Conservation (phyloP, 2,113 vertebrate species). For the Spermophilus dauricus region DNA sequence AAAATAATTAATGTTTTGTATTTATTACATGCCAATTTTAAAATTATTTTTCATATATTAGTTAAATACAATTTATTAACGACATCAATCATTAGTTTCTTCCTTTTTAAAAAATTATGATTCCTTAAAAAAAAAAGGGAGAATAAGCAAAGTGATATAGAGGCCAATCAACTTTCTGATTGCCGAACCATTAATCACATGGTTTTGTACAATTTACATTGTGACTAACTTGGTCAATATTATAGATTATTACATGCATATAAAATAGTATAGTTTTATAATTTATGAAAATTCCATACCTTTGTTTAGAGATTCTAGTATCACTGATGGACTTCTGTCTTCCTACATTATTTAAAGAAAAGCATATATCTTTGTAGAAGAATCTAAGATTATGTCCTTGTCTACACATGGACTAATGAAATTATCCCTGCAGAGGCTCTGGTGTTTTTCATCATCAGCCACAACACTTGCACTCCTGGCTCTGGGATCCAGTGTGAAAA, state of each 20-base stretch:
- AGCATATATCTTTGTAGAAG: background rate
- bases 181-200: background rate
- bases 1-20: background rate
- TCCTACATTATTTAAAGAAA: background rate
- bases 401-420: background rate
- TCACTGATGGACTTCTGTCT: background rate
- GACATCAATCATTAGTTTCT: background rate
- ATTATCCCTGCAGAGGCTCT: background rate
- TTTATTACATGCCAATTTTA: background rate
- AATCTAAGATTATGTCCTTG: background rate
- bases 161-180: background rate
- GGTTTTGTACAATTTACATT: background rate
- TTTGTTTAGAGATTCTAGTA: background rate
- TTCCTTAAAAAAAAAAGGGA: background rate
- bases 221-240: background rate
- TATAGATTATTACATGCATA: background rate
- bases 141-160: background rate
- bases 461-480: background rate
- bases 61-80: conserved; percentile 33
- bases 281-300: background rate
- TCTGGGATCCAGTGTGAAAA: background rate
- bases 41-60: background rate
- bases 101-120: background rate
- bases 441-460: too few relatives aligned
- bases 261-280: background rate